Base-by-base conservation (phyloP, 2,797 vertebrate species). In the Lepus oiostolus region DNA sequence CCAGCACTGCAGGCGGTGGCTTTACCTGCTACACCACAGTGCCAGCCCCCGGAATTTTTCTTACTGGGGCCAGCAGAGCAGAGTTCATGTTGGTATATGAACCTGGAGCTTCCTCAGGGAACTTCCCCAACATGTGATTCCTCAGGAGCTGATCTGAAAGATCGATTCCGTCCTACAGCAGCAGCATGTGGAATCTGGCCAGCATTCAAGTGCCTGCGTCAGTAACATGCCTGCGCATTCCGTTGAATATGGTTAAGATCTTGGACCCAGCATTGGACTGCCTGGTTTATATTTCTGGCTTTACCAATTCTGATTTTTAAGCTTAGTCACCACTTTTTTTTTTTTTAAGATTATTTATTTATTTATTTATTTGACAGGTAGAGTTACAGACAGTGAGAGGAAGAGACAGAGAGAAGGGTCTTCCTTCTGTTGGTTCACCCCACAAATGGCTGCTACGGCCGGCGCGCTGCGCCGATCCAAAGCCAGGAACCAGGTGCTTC, bases 211-310 rank as follows among this genome's bases (percentile, higher is more conserved):
- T 75, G 12, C 81, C 35, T 88, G 47, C 21, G 9, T 72, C 8
- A 52, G 88, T 54, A 32, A 13, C 26, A 65, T 7, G 35, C 32
- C 54, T 88, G 42, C 12, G 38, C 42, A 7, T 38, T 70, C 60
- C 94, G 11, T 72, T 68, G 28, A 91, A 79, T 79, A 65, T 67
- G 65, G 11, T 91, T 90, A 83, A 82, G 63, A 85, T 28, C 17
- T 94, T 82, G 67, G 65, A 76, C 82, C 68, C 68, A 17, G 2
- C 89, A 16, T 93, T 32, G 42, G 79, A 52, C 2, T 62, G 17
- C 35, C 7, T 75, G 22, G 52, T 83, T 63, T 93, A 88, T 79
- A 85, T 88, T 85, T 63, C 65, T 77, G 52, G 19, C n/a, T 42
- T 89, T 52, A 62, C 22, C 13, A 83, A 80, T n/a, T 63, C 76